A percentile compares a stretch with the other conserved stretches of the same genome.
Evolutionary conservation across 2,797 vertebrate genomes (phyloP).

Genomic region (Australoheros facetus): DNA sequence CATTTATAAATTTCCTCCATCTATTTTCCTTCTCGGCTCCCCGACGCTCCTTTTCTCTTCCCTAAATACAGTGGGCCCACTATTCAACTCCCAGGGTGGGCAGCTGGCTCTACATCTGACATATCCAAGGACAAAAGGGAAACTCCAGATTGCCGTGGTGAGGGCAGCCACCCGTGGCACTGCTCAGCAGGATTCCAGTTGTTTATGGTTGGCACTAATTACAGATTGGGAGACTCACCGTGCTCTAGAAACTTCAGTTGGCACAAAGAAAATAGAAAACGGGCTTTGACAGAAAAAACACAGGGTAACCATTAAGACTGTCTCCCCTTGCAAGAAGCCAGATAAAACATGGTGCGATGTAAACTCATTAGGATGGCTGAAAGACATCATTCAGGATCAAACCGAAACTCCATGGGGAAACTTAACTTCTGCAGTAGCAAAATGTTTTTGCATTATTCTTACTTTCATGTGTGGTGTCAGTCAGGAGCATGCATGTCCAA

Average conservation of each 20-base stretch:
- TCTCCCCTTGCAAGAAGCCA: conserved; percentile 24
- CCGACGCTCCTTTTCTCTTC: background rate
- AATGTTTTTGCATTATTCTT: conserved; percentile 13
- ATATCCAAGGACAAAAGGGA: conserved; percentile 52
- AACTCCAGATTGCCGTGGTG: conserved; percentile 67
- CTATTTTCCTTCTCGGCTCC: background rate
- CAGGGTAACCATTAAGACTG: conserved; percentile 39
- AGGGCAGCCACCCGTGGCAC: conserved; percentile 66
- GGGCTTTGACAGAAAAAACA: conserved; percentile 29
- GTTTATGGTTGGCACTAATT: conserved; percentile 74
- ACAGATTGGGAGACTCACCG: conserved; percentile 53
- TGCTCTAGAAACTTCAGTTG: conserved; percentile 23
- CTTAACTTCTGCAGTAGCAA: conserved; percentile 10
- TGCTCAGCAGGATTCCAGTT: conserved; percentile 49
- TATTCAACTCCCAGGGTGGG: conserved; percentile 32
- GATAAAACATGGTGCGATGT: conserved; percentile 40
- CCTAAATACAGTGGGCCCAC: background rate
- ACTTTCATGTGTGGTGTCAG: conserved; percentile 3
- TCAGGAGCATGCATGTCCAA: background rate
- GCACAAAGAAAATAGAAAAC: conserved; percentile 32
- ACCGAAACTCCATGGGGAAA: conserved; percentile 7
- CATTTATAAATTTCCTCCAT: conserved; percentile 3
- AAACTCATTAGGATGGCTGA: conserved; percentile 33
- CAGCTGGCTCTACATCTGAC: conserved; percentile 59
- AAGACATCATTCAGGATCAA: conserved; percentile 39